These are phyloP conservation scores for Cryptomyrus ogoouensis DNA, from an alignment of 2,113 vertebrate genomes.

Conservation along the genomic window DNA sequence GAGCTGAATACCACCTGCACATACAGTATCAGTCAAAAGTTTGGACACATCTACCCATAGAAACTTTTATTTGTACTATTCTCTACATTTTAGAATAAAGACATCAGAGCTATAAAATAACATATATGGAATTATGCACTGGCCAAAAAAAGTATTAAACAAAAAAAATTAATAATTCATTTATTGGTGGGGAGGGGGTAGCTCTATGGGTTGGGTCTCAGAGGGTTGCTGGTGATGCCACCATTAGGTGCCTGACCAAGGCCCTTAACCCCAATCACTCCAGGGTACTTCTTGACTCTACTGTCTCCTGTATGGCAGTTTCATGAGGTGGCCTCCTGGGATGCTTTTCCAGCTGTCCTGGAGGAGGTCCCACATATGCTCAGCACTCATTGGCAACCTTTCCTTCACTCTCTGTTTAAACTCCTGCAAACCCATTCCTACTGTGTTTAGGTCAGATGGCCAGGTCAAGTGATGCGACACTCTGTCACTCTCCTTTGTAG, in stretches of 20 bases:
- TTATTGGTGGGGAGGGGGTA: background rate
- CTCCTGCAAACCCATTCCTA: background rate
- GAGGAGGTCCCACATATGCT: background rate
- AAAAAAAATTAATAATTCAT: background rate
- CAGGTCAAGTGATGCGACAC: background rate
- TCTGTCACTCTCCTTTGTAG: background rate
- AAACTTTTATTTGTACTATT: too few species aligned
- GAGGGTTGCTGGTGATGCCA: background rate
- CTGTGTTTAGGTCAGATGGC: background rate
- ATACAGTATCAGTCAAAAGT: too few species aligned
- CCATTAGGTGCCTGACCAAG: background rate
- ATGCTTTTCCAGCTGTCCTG: background rate
- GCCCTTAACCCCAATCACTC: background rate
- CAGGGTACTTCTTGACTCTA: background rate
- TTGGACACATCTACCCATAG: too few species aligned
- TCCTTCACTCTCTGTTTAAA: background rate
- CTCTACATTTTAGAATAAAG: background rate
- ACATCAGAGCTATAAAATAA: background rate
- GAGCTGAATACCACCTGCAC: too few species aligned
- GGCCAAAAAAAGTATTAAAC: background rate
- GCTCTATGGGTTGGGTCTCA: background rate
- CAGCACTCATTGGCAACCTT: background rate
- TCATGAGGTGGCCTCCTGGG: background rate
- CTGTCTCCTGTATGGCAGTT: background rate
- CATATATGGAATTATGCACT: background rate